Evolutionary conservation across 2,113 vertebrate genomes (phyloP).

Genomic region (Sula dactylatra): DNA sequence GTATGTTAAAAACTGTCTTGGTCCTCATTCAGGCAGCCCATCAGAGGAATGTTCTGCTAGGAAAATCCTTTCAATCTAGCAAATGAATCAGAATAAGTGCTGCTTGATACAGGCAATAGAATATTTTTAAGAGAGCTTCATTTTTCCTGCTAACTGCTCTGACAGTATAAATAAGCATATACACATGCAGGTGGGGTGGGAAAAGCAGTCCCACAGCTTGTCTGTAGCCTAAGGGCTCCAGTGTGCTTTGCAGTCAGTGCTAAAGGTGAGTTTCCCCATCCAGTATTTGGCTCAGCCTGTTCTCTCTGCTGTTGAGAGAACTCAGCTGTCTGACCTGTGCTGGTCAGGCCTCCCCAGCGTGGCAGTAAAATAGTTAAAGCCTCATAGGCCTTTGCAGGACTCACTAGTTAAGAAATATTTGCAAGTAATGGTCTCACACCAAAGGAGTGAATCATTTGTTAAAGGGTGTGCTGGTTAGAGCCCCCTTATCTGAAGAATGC

Average conservation of each 20-base stretch:
- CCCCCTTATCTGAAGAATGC: background rate
- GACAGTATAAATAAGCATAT: background rate
- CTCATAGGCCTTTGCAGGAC: background rate
- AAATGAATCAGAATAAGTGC: background rate
- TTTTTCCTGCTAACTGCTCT: background rate
- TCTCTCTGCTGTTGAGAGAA: no score
- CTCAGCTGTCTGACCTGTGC: background rate
- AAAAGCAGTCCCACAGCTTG: background rate
- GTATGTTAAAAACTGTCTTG: background rate
- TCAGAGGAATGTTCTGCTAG: background rate
- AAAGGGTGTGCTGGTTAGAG: background rate
- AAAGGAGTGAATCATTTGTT: background rate
- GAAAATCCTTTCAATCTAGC: background rate
- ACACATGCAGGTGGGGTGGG: background rate
- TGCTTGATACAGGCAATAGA: background rate
- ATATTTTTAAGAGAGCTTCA: background rate
- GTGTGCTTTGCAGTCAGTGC: background rate
- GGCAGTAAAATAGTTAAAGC: background rate
- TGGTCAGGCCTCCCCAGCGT: background rate
- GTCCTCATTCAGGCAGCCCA: background rate
- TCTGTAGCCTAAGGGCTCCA: background rate
- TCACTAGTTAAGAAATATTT: background rate
- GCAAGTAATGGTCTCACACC: background rate
- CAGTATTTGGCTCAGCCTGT: background rate
- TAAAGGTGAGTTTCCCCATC: background rate